Percentiles rank a stretch among this genome's conserved stretches.
phyloP scores from a whole-genome alignment of 2,888 invertebrate species.

The Hypomecis punctinalis region DNA sequence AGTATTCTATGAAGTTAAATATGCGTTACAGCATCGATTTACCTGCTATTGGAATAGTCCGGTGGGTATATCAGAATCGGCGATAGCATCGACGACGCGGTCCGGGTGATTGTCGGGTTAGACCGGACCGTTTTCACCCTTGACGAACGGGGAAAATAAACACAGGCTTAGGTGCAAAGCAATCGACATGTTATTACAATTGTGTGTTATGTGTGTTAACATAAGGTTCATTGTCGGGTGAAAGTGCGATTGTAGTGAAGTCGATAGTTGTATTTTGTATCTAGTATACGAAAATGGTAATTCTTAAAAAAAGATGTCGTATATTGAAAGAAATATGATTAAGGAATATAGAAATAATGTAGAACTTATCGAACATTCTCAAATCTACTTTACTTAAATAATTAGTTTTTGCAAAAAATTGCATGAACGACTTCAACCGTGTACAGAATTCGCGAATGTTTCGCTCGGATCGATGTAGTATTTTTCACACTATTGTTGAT shows the following conservation, averaged over 20 bases:
- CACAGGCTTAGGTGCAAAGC: constrained; percentile 79
- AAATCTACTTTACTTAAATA: too few relatives aligned
- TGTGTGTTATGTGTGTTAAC: constrained; percentile 41
- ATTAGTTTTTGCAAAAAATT: too few relatives aligned
- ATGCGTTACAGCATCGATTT: constrained; percentile 53
- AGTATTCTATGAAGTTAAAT: constrained; percentile 43
- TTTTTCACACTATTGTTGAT: too few relatives aligned
- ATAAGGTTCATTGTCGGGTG: constrained; percentile 24
- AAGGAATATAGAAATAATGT: too few relatives aligned
- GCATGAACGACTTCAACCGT: too few relatives aligned
- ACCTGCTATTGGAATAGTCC: constrained; percentile 82
- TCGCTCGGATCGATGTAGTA: too few relatives aligned
- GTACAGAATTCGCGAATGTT: too few relatives aligned
- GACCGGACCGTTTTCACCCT: constrained; percentile 85
- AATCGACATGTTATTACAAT: constrained; percentile 63
- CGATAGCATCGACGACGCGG: constrained; percentile 83
- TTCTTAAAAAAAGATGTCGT: background rate
- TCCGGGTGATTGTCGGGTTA: constrained; percentile 83
- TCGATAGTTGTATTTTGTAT: background rate
- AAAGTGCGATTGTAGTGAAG: constrained; percentile 39
- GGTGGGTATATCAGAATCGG: constrained; percentile 84
- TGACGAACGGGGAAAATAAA: constrained; percentile 71
- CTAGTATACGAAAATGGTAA: background rate
- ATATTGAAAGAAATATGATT: too few relatives aligned
- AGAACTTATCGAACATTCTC: too few relatives aligned